Percentiles rank a stretch among this genome's conserved stretches.
Conservation (phyloP, 1,140 invertebrate genomes). For the Sipha flava region DNA sequence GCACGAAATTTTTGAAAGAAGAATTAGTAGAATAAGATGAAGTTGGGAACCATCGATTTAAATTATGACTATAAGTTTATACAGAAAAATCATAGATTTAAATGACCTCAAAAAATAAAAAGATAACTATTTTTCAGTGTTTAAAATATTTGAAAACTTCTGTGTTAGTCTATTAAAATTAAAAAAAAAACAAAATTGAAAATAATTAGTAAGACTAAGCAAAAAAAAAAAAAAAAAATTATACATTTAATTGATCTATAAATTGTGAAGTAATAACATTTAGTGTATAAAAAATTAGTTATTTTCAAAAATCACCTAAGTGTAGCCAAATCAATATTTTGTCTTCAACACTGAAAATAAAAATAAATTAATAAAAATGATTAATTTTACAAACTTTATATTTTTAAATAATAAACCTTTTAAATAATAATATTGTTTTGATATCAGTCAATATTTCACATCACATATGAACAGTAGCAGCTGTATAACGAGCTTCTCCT, state of each 20-base stretch:
- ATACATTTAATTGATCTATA: neutral
- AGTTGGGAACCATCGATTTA: no score
- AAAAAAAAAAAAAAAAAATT: no score
- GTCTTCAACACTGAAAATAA: neutral
- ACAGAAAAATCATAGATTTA: conserved; percentile 6
- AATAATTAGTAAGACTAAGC: no score
- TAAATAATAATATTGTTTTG: neutral
- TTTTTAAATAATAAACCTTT: neutral
- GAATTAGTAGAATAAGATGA: no score
- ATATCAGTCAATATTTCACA: neutral
- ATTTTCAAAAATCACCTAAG: neutral
- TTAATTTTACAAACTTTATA: neutral
- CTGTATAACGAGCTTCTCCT: conserved; percentile 82
- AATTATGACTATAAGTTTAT: no score
- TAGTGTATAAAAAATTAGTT: neutral
- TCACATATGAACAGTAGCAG: conserved; percentile 85
- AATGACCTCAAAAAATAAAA: no score
- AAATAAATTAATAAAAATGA: neutral
- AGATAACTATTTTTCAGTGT: no score
- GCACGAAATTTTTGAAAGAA: no score
- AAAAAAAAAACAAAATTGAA: neutral
- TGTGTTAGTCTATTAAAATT: neutral
- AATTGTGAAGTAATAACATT: neutral
- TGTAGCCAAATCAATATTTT: neutral
- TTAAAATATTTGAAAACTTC: no score